Evolutionary conservation across 2,797 vertebrate species (phyloP), one percentile per base, ranked within the genome.

Genomic region (Sebastes cheni): DNA sequence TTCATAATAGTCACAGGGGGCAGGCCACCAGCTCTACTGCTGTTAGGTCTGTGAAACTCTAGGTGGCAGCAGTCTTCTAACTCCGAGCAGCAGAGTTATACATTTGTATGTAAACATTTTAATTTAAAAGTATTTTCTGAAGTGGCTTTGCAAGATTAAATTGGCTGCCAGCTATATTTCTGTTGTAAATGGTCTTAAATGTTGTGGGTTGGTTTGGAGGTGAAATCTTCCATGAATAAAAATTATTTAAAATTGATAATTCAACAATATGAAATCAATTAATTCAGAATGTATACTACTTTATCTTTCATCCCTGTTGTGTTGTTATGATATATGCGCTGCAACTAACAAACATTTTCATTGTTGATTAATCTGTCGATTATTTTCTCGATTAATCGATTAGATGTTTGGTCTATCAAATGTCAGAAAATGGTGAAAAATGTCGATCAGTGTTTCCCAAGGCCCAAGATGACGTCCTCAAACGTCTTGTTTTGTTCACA

Each of bases 51-150:
- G 1, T 70, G 55, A 5, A 71, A 74, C 90, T 18, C 81, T 88
- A 87, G 91, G 54, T 83, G 91, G 86, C 85, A 90, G 86, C 79
- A 87, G 36, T 82, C 32, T 34, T 50, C 39, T 58, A 65, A 78
- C 10, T 68, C 29, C 50, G 20, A 72, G 8, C 23, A 55, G 42
- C 34, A 77, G 29, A 2, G 3, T 66, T 13, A 65, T 9, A 29
- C 8, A 56, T 58, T 62, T 39, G 5, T 8, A 50, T 39, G 22
- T 27, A 25, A 36, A 32, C 36, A 18, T 27, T 29, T n/a, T 23
- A 1, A 66, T 42, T 52, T 4, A 25, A 56, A 36, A 22, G 1
- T 16, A 23, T 27, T 71, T 72, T 36, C n/a, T 69, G 6, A 58
- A 32, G 25, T 22, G 4, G 64, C 8, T 56, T 34, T 23, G 3